Evolutionary conservation across 2,113 vertebrate species (phyloP).

Genomic region (Podilymbus podiceps): DNA sequence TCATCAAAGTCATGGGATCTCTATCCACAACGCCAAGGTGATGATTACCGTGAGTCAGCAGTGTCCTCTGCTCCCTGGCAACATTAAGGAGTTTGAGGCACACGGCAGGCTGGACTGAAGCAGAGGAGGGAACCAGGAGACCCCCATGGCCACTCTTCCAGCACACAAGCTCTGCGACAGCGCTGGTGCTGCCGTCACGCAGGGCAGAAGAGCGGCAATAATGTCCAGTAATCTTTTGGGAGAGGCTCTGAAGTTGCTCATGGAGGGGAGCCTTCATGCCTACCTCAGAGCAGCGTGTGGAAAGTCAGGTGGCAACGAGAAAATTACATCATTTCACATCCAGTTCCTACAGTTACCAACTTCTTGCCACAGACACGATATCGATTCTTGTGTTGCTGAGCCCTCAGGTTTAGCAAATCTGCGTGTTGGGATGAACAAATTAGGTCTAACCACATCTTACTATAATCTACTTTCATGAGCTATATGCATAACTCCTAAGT

Average conservation of each 20-base stretch:
- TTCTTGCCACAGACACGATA: accelerated
- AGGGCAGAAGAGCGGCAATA: accelerated
- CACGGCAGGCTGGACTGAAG: not conserved
- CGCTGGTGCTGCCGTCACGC: accelerated
- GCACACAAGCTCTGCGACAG: not conserved
- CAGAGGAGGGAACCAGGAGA: not conserved
- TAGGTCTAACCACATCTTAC: not conserved
- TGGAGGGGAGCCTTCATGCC: not conserved
- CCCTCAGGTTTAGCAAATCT: not conserved
- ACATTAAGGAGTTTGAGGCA: not conserved
- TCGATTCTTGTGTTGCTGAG: accelerated
- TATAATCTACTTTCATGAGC: not conserved
- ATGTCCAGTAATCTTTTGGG: accelerated
- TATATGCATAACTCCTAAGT: accelerated
- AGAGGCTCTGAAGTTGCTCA: not conserved
- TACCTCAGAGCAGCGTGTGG: not conserved
- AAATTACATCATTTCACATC: accelerated
- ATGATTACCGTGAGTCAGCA: not conserved
- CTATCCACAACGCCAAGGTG: not conserved
- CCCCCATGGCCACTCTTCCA: accelerated
- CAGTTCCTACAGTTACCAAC: not conserved
- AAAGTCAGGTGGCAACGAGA: not conserved
- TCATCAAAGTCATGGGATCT: accelerated
- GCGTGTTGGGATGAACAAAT: not conserved
- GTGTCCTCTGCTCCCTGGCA: not conserved